Percentiles rank a stretch among this genome's conserved stretches.
Conservation (phyloP, 2,113 vertebrate genomes). For the Colinus virginianus region DNA sequence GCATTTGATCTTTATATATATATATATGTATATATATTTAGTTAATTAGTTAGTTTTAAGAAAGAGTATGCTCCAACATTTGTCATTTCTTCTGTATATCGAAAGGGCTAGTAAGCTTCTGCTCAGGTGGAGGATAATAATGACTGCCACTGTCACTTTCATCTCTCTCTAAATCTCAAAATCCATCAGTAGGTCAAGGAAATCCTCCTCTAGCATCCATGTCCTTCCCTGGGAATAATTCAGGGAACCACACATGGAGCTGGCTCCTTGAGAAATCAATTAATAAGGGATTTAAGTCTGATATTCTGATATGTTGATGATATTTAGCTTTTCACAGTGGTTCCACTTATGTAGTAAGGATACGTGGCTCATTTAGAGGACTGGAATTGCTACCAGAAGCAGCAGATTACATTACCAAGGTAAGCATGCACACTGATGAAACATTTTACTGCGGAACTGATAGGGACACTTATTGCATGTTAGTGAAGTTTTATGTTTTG, state of each 20-base stretch:
- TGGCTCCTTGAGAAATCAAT: neutral
- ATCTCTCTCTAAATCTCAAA: conserved; percentile 80
- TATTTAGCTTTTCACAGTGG: conserved; percentile 15
- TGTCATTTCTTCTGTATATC: conserved; percentile 33
- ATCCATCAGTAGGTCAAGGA: conserved; percentile 75
- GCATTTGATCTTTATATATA: neutral
- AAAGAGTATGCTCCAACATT: neutral
- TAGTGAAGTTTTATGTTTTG: neutral
- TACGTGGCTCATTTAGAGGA: conserved; percentile 47
- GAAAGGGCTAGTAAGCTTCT: conserved; percentile 57
- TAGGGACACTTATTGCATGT: neutral
- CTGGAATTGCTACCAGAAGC: neutral
- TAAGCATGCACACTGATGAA: conserved; percentile 48
- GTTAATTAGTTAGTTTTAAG: neutral
- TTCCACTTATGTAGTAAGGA: conserved; percentile 13
- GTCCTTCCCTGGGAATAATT: conserved; percentile 59
- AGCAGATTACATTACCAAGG: conserved; percentile 48
- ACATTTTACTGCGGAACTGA: neutral
- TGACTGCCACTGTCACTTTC: conserved; percentile 75
- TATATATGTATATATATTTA: no score
- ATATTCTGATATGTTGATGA: conserved; percentile 44
- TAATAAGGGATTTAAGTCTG: neutral
- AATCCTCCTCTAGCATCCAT: conserved; percentile 65
- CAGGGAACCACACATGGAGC: neutral
- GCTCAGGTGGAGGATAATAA: conserved; percentile 71